Percentiles rank a stretch among this genome's conserved stretches.
Evolutionary conservation across 1,140 invertebrate genomes (phyloP).

Genomic region (Mamestra configurata): DNA sequence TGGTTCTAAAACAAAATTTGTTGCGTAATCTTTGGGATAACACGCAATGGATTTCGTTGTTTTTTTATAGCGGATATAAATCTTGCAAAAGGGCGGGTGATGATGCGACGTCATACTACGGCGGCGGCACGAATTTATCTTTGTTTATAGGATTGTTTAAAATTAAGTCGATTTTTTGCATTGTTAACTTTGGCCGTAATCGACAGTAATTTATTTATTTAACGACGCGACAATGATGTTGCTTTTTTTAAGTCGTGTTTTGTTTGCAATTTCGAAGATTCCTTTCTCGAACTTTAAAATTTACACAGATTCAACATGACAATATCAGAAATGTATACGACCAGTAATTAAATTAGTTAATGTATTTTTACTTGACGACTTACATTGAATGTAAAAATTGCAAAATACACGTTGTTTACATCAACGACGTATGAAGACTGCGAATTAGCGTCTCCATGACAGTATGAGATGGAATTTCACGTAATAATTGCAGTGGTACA

Average conservation of each 20-base stretch:
- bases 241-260: slow-evolving; percentile 15
- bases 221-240: slow-evolving; percentile 35
- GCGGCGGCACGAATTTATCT: slow-evolving; percentile 77
- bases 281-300: slow-evolving; percentile 27
- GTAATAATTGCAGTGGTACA: slow-evolving; percentile 80
- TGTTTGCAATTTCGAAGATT: slow-evolving; percentile 6
- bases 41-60: slow-evolving; percentile 23
- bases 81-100: slow-evolving; percentile 68
- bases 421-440: slow-evolving; percentile 56
- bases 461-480: slow-evolving; percentile 76
- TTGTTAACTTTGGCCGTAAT: slow-evolving; percentile 61
- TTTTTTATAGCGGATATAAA: slow-evolving; percentile 53
- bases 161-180: slow-evolving; percentile 74
- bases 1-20: slow-evolving; percentile 38
- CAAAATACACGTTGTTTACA: slow-evolving; percentile 25
- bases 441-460: slow-evolving; percentile 62
- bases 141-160: slow-evolving; percentile 79
- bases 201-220: slow-evolving; percentile 48
- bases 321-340: slow-evolving; percentile 21
- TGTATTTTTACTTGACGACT: slow-evolving; percentile 15
- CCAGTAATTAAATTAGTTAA: slow-evolving; percentile 31
- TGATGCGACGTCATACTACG: slow-evolving; percentile 82
- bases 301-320: slow-evolving; percentile 25
- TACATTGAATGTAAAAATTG: slow-evolving; percentile 30
- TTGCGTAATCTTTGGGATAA: background rate